Conservation (phyloP, 2,113 vertebrate species). For the Myrmophylax atrothorax region DNA sequence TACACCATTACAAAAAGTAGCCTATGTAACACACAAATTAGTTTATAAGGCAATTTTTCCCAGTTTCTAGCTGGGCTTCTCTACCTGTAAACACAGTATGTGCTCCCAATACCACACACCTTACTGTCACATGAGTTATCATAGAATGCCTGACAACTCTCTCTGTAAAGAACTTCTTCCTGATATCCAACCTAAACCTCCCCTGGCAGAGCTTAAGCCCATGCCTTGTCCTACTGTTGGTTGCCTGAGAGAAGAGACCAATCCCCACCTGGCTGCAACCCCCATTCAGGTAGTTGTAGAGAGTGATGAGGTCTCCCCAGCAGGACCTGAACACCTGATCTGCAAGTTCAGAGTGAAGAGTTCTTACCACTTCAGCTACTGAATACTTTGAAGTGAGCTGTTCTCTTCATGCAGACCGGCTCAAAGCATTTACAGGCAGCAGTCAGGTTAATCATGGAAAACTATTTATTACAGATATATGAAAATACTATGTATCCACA, state of each 20-base stretch:
- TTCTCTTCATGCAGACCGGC: not conserved
- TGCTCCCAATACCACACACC: not conserved
- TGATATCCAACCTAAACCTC: no score
- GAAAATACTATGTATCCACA: not conserved
- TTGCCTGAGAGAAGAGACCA: no score
- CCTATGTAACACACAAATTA: not conserved
- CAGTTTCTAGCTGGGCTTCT: not conserved
- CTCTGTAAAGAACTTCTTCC: no score
- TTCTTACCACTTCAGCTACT: not conserved
- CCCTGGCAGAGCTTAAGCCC: no score
- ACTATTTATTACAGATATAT: not conserved
- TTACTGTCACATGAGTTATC: not conserved
- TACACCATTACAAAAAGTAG: not conserved
- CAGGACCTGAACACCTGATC: not conserved
- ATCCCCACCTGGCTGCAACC: no score
- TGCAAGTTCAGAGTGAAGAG: not conserved
- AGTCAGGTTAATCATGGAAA: not conserved
- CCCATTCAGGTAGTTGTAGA: no score
- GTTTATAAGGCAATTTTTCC: not conserved
- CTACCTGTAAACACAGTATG: not conserved
- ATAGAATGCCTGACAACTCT: no score
- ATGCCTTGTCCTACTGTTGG: no score
- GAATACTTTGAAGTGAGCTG: not conserved
- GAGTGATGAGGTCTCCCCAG: no score
- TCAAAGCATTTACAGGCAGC: not conserved